Conservation (phyloP, 2,888 invertebrate genomes). For the Sclerodermus sp. region DNA sequence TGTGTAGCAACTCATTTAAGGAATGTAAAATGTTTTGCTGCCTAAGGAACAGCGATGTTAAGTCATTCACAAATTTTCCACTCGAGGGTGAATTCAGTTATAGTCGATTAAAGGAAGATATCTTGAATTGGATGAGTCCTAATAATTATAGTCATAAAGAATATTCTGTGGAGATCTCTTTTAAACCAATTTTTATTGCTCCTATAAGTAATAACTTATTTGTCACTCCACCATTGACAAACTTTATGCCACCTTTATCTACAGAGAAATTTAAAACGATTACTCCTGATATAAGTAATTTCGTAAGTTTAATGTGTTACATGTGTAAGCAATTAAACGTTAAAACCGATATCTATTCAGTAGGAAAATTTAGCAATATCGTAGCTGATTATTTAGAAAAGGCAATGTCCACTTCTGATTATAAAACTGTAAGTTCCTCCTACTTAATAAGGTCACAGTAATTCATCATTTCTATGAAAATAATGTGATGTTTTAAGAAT, state of each 20-base stretch:
- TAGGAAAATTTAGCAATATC: constrained; percentile 67
- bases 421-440: constrained; percentile 60
- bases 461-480: no score
- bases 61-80: constrained; percentile 25
- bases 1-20: constrained; percentile 65
- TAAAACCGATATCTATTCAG: constrained; percentile 67
- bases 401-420: constrained; percentile 44
- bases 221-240: constrained; percentile 65
- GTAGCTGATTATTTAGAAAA: constrained; percentile 51
- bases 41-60: constrained; percentile 60
- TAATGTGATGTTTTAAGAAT: background rate
- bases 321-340: constrained; percentile 62
- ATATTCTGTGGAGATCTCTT: constrained; percentile 64
- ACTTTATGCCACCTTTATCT: constrained; percentile 63
- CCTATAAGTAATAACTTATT: constrained; percentile 65
- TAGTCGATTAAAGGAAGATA: constrained; percentile 56
- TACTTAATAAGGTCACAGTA: background rate
- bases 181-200: constrained; percentile 65
- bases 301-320: constrained; percentile 45
- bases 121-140: constrained; percentile 61
- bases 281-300: constrained; percentile 33
- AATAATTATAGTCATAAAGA: constrained; percentile 60
- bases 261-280: constrained; percentile 42
- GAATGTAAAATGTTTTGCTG: constrained; percentile 66
- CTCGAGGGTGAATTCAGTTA: constrained; percentile 49